Percentiles rank a stretch among this genome's conserved stretches.
Evolutionary conservation across 2,113 vertebrate species (phyloP).

Genomic region (Archocentrus centrarchus): DNA sequence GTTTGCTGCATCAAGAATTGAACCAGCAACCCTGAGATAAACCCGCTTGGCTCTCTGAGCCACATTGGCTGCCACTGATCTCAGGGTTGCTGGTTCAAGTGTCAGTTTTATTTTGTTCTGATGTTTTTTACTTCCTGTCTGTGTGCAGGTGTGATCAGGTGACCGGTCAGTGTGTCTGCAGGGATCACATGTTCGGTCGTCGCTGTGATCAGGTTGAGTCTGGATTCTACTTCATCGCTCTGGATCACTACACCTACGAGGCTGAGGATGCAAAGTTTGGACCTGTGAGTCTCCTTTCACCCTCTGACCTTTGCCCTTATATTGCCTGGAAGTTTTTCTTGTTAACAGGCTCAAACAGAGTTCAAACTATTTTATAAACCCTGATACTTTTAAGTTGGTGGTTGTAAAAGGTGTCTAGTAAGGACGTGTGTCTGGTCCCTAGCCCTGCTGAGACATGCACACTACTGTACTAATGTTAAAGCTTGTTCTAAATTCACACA

Average conservation of each 20-base stretch:
- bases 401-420: background rate
- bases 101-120: background rate
- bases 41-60: too few species aligned
- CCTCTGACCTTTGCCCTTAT: background rate
- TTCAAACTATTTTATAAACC: background rate
- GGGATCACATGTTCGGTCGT: constrained; percentile 91
- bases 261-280: constrained; percentile 91
- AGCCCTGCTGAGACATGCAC: too few species aligned
- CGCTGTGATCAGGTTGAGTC: constrained; percentile 93
- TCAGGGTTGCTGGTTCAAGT: too few species aligned
- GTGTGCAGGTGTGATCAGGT: constrained; percentile 87
- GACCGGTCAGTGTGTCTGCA: constrained; percentile 91
- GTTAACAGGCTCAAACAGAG: too few species aligned
- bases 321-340: too few species aligned
- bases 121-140: background rate
- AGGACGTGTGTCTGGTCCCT: too few species aligned
- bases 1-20: background rate
- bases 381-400: too few species aligned
- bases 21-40: background rate
- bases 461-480: too few species aligned
- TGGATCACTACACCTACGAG: constrained; percentile 97
- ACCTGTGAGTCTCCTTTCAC: constrained; percentile 85
- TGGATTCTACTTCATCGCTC: constrained; percentile 92
- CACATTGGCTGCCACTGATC: too few species aligned
- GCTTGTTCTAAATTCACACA: too few species aligned